These are phyloP conservation scores for Isoperla grammatica DNA, from an alignment of 2,888 invertebrate species.

Conservation along the genomic window DNA sequence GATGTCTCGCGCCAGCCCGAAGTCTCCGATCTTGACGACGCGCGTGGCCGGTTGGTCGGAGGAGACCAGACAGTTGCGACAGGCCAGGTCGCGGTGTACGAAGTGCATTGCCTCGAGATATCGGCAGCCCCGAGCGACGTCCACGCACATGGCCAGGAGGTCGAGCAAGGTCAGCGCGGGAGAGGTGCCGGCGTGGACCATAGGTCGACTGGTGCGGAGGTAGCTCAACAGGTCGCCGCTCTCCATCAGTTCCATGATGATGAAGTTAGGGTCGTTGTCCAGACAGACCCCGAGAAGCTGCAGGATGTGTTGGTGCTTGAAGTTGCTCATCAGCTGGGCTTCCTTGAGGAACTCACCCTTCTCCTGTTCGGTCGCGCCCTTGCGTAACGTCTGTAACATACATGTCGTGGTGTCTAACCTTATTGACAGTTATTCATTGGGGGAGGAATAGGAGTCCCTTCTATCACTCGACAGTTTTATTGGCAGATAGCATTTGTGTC, in stretches of 20 bases:
- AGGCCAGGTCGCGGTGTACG: slow-evolving; percentile 94
- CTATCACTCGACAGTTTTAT: neutral
- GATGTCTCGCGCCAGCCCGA: slow-evolving; percentile 93
- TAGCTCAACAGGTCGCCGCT: slow-evolving; percentile 92
- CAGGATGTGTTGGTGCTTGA: slow-evolving; percentile 93
- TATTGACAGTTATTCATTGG: no score
- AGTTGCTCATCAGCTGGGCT: slow-evolving; percentile 95
- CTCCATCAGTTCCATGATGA: slow-evolving; percentile 97
- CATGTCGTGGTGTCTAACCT: no score
- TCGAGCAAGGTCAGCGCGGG: slow-evolving; percentile 75
- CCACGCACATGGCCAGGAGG: slow-evolving; percentile 86
- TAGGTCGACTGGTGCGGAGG: slow-evolving; percentile 72
- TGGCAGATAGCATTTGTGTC: slow-evolving; percentile 25
- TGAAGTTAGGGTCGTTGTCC: slow-evolving; percentile 87
- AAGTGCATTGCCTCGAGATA: slow-evolving; percentile 97
- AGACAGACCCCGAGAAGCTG: slow-evolving; percentile 90
- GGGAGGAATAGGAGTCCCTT: no score
- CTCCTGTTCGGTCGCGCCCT: slow-evolving; percentile 85
- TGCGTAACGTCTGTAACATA: slow-evolving; percentile 68
- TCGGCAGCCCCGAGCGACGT: slow-evolving; percentile 91
- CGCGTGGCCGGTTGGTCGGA: slow-evolving; percentile 59
- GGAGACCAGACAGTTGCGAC: slow-evolving; percentile 91
- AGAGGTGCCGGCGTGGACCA: slow-evolving; percentile 56
- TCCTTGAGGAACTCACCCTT: slow-evolving; percentile 94
- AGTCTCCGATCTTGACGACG: slow-evolving; percentile 95